Percentiles rank a stretch among this genome's conserved stretches.
Conservation (phyloP, 2,888 invertebrate species). For the Punctoribates punctum region DNA sequence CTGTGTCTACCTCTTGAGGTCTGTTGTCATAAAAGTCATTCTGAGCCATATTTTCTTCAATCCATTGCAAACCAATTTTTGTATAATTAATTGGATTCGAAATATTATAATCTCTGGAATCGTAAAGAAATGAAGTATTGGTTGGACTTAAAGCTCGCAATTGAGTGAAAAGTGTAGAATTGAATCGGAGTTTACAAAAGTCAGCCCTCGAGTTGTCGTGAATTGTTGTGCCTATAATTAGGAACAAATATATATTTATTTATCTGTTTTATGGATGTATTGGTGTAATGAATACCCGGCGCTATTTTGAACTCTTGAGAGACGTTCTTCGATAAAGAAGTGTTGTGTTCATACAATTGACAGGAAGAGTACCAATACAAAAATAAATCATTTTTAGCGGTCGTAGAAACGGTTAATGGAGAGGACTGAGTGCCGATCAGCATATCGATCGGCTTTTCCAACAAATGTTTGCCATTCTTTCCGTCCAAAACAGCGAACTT, state of each 20-base stretch:
- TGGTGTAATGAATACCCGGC: constrained; percentile 14
- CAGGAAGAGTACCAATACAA: constrained; percentile 66
- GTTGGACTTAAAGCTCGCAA: constrained; percentile 65
- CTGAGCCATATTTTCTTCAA: constrained; percentile 51
- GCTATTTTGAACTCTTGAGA: constrained; percentile 36
- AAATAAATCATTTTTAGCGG: constrained; percentile 70
- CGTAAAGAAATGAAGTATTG: constrained; percentile 68
- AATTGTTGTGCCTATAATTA: constrained; percentile 54
- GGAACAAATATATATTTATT: constrained; percentile 14
- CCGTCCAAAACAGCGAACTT: constrained; percentile 59
- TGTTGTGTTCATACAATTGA: neutral
- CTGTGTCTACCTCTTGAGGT: neutral
- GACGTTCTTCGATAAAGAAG: neutral
- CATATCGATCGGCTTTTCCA: constrained; percentile 61
- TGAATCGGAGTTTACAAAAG: constrained; percentile 67
- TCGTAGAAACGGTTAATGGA: constrained; percentile 61
- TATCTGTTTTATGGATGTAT: neutral
- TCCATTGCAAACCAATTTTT: constrained; percentile 56
- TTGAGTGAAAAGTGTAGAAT: constrained; percentile 63
- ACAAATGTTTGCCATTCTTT: constrained; percentile 61
- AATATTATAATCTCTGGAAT: constrained; percentile 59
- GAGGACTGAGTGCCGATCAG: constrained; percentile 63
- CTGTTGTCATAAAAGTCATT: constrained; percentile 33
- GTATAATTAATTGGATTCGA: constrained; percentile 57
- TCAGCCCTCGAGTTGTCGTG: constrained; percentile 59